Conservation (phyloP, 2,113 vertebrate genomes). For the Pontoporia blainvillei region DNA sequence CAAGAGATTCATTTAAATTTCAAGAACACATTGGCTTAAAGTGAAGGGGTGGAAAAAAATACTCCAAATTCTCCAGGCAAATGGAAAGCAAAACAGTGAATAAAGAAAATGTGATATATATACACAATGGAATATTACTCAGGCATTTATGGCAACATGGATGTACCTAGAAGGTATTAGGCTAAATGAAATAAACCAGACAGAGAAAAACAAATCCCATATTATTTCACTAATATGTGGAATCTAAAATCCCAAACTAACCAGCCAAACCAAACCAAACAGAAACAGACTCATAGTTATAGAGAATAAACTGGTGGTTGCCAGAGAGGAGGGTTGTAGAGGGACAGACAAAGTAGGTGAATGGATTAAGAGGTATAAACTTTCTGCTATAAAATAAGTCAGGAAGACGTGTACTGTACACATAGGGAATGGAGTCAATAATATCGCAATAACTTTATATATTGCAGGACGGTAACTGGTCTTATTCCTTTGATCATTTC, state of each 20-base stretch:
- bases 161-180: neutral
- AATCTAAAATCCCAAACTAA: neutral
- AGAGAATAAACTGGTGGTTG: neutral
- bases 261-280: neutral
- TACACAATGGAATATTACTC: neutral
- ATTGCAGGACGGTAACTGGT: neutral
- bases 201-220: neutral
- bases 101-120: neutral
- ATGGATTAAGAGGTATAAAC: neutral
- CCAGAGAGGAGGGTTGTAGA: neutral
- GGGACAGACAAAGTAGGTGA: neutral
- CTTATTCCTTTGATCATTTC: neutral
- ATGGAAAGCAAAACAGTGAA: neutral
- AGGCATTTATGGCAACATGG: neutral
- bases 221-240: neutral
- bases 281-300: neutral
- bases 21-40: neutral
- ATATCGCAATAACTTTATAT: neutral
- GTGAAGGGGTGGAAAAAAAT: neutral
- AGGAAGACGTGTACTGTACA: neutral
- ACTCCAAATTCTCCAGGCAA: neutral
- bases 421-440: neutral
- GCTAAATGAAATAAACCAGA: neutral
- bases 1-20: neutral
- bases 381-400: neutral